phyloP scores from a whole-genome alignment of 2,113 vertebrate genomes.

The Ciconia stormi region DNA sequence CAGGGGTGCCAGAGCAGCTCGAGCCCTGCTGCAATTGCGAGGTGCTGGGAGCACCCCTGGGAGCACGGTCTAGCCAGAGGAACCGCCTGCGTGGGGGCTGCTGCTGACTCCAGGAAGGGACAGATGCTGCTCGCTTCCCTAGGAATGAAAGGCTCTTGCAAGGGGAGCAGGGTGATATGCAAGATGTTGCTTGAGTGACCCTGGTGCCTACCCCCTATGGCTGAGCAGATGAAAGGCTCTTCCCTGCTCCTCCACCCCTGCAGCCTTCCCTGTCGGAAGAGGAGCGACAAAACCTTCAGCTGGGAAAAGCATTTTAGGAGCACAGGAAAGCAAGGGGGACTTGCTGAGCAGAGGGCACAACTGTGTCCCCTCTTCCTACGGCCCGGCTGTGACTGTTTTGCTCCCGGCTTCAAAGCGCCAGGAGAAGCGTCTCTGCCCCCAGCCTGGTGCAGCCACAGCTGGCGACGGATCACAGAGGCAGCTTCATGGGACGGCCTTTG shows the following conservation, averaged over 20 bases:
- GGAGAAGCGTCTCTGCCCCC: not conserved
- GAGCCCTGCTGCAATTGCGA: not conserved
- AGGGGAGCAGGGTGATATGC: not conserved
- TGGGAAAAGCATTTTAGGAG: not conserved
- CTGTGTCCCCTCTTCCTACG: not conserved
- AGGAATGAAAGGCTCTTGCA: not conserved
- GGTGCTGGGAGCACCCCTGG: not conserved
- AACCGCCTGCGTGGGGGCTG: not conserved
- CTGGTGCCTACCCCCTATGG: rapidly evolving
- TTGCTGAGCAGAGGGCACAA: not conserved
- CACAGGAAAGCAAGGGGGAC: not conserved
- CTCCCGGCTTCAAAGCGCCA: rapidly evolving
- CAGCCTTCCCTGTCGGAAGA: not conserved
- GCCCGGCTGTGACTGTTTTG: not conserved
- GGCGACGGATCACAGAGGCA: not conserved
- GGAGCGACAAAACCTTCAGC: not conserved
- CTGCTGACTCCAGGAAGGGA: not conserved
- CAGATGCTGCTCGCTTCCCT: not conserved
- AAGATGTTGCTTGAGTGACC: not conserved
- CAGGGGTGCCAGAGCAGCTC: rapidly evolving
- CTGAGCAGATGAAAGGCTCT: not conserved
- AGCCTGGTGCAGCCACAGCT: not conserved
- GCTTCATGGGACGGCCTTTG: not conserved
- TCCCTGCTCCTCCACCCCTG: not conserved
- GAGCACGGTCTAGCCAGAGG: not conserved